Percentiles rank a stretch among this genome's conserved stretches.
Evolutionary conservation across 2,888 invertebrate genomes (phyloP).

Genomic region (Blastobasis adustella): DNA sequence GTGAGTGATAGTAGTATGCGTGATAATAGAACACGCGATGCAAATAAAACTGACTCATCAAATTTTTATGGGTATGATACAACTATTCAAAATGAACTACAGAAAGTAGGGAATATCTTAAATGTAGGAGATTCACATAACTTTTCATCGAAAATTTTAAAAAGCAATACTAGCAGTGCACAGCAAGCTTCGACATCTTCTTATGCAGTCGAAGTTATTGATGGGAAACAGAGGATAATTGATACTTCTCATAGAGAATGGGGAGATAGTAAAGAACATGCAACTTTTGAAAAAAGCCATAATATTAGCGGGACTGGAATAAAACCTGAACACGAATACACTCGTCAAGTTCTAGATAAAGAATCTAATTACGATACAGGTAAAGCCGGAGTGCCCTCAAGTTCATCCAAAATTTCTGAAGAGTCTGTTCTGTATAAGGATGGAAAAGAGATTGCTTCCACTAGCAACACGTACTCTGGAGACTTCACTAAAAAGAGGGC

Average conservation of each 20-base stretch:
- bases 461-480: constrained; percentile 56
- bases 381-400: constrained; percentile 69
- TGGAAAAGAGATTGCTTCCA: constrained; percentile 63
- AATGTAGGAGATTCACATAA: constrained; percentile 54
- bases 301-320: constrained; percentile 71
- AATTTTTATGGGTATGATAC: constrained; percentile 66
- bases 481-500: constrained; percentile 62
- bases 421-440: constrained; percentile 58
- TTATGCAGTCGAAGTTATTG: constrained; percentile 77
- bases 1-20: constrained; percentile 28
- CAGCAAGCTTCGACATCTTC: constrained; percentile 78
- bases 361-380: constrained; percentile 75
- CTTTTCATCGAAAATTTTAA: constrained; percentile 65
- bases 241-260: constrained; percentile 76
- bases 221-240: constrained; percentile 76
- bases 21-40: constrained; percentile 35
- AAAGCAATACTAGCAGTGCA: constrained; percentile 73
- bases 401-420: constrained; percentile 53
- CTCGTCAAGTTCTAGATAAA: constrained; percentile 69
- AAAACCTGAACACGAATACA: constrained; percentile 73
- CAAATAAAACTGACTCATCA: constrained; percentile 56
- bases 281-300: constrained; percentile 70
- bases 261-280: constrained; percentile 67
- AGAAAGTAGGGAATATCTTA: constrained; percentile 60
- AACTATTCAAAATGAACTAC: constrained; percentile 59